These are phyloP conservation scores for Caenorhabditis sulstoni DNA, from an alignment of 2,888 invertebrate genomes.

Conservation along the genomic window DNA sequence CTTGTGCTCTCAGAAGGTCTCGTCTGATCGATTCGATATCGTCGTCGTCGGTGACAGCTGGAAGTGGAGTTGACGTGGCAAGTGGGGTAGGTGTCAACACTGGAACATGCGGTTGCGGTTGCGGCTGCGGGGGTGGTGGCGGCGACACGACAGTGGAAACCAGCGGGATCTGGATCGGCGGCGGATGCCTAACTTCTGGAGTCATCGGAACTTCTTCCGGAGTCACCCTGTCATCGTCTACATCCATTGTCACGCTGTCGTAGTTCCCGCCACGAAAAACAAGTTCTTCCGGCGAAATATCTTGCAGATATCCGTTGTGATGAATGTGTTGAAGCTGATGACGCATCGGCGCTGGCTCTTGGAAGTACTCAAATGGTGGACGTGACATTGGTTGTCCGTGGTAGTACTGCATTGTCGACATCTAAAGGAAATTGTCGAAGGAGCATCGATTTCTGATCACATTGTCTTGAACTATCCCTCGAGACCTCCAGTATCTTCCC, in stretches of 20 bases:
- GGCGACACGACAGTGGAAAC: background rate
- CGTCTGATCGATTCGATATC: background rate
- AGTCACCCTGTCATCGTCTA: background rate
- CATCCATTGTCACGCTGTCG: slow-evolving; percentile 2
- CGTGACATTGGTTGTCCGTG: too few relatives aligned
- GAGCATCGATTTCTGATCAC: too few relatives aligned
- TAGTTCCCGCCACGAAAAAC: slow-evolving; percentile 3
- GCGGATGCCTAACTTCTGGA: background rate
- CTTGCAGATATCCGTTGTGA: background rate
- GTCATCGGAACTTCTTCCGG: background rate
- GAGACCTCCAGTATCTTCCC: too few relatives aligned
- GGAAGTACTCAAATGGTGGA: too few relatives aligned
- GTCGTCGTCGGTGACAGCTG: background rate
- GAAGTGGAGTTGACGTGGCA: background rate
- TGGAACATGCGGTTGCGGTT: background rate
- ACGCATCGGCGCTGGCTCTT: too few relatives aligned
- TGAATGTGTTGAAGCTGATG: background rate
- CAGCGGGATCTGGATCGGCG: slow-evolving; percentile 5
- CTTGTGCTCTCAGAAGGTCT: too few relatives aligned
- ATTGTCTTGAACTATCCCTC: too few relatives aligned
- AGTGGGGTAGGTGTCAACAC: background rate
- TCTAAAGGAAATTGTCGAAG: too few relatives aligned
- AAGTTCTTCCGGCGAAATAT: background rate
- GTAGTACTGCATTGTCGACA: too few relatives aligned
- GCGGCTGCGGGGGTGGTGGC: slow-evolving; percentile 26